Base-by-base conservation (phyloP, 2,113 vertebrate genomes). In the Rostratula benghalensis region DNA sequence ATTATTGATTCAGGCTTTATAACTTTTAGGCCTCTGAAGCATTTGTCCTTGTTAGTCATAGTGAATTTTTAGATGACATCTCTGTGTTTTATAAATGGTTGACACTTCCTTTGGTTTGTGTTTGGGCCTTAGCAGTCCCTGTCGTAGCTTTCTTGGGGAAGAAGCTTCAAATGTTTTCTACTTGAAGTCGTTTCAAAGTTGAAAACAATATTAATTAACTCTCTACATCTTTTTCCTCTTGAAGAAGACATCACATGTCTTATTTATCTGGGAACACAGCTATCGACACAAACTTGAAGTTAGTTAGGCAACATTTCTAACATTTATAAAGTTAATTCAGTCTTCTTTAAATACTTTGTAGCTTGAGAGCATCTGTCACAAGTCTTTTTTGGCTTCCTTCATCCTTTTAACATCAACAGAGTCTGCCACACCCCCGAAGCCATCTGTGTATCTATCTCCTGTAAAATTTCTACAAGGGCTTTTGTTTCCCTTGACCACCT, bases 381-480 rank as follows among this genome's bases (percentile, higher is more conserved):
- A 95, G 78, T 91, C 93, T 65, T 97, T 6, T 98, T 99, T 99
- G 86, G 99, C 99, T 97, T 99, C 98, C 96, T 99, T 99, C 99
- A 98, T 99, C 74, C 98, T 98, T 96, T 99, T 98, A 1, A 95
- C 95, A 70, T 99, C 99, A 95, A 99, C 98, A 18, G 99, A 99
- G 98, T 99, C 99, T 97, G 99, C 99, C 92, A 99, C 99, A 68
- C 99, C 99, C 53, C 99, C 97, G 67, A 99, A 99, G 94, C 98
- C 99, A 89, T 99, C 99, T 51, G 99, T 99, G 96, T 98, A 98
- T 27, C 99, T 98, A 98, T 27, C 99, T 98, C 6, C 97, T 98
- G 87, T 98, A 99, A 3, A 99, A 99, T 87, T 99, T 99, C 98
- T 98, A 99, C 75, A 99, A 97, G 9, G 98, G 98, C 65, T 99